Conservation (phyloP, 2,113 vertebrate genomes). For the Oryzias curvinotus region DNA sequence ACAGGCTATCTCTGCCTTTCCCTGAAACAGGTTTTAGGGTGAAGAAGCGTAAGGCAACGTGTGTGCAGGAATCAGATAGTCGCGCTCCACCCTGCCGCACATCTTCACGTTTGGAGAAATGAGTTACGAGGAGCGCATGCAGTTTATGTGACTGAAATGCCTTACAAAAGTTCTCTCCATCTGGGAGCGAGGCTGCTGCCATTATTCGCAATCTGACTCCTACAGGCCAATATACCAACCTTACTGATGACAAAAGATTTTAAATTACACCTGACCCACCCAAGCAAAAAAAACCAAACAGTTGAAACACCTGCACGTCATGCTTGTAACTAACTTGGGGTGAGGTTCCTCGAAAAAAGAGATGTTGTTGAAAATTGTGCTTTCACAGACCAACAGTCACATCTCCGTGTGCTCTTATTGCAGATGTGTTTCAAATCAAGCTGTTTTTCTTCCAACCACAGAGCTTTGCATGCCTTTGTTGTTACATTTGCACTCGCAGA, state of each 20-base stretch:
- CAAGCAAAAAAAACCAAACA: background rate
- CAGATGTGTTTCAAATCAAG: slow-evolving; percentile 52
- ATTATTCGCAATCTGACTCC: slow-evolving; percentile 68
- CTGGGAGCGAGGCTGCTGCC: slow-evolving; percentile 54
- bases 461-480: slow-evolving; percentile 43
- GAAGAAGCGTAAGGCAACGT: slow-evolving; percentile 59
- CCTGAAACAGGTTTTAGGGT: slow-evolving; percentile 54
- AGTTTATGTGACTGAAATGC: slow-evolving; percentile 67
- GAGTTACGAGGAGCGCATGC: slow-evolving; percentile 62
- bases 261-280: slow-evolving; percentile 41
- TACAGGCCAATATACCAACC: slow-evolving; percentile 42
- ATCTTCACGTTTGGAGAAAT: slow-evolving; percentile 46
- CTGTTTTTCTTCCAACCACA: slow-evolving; percentile 31
- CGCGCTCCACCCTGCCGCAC: slow-evolving; percentile 32
- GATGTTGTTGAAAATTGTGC: slow-evolving; percentile 4
- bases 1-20: slow-evolving; percentile 20
- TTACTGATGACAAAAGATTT: slow-evolving; percentile 54
- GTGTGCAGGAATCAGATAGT: slow-evolving; percentile 56
- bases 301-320: slow-evolving; percentile 28
- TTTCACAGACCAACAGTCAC: slow-evolving; percentile 32
- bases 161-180: slow-evolving; percentile 63
- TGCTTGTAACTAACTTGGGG: slow-evolving; percentile 32
- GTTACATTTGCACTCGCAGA: slow-evolving; percentile 40
- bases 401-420: slow-evolving; percentile 42
- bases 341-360: background rate